phyloP scores from a whole-genome alignment of 2,113 vertebrate genomes.

The Motacilla tschutschensis region DNA sequence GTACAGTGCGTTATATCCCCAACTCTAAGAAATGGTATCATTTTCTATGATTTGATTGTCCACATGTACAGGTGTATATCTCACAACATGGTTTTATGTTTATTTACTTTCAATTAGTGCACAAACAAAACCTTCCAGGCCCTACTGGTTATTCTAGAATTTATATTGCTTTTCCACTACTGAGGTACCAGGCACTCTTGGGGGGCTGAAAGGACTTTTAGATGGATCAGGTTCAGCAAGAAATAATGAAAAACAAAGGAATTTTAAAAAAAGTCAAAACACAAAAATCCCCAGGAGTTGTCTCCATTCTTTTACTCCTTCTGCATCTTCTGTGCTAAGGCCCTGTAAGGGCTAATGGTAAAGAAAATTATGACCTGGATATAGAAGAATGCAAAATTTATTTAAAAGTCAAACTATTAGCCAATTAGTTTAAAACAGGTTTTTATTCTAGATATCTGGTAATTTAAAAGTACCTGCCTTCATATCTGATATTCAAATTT shows the following conservation, averaged over 20 bases:
- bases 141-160: conserved; percentile 57
- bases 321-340: background rate
- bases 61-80: conserved; percentile 10
- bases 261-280: background rate
- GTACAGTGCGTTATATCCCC: conserved; percentile 79
- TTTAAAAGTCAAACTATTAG: background rate
- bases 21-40: conserved; percentile 48
- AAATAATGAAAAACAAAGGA: background rate
- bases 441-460: background rate
- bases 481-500: background rate
- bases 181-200: conserved; percentile 75
- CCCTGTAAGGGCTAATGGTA: background rate
- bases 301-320: conserved; percentile 15
- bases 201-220: conserved; percentile 49
- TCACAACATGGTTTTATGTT: conserved; percentile 31
- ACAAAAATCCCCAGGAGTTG: background rate
- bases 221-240: background rate
- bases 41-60: conserved; percentile 67
- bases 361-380: background rate
- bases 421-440: background rate
- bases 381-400: background rate
- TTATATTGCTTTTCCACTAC: conserved; percentile 72
- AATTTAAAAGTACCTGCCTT: background rate
- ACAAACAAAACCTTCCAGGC: conserved; percentile 65
- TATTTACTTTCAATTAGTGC: conserved; percentile 51